Evolutionary conservation across 2,113 vertebrate genomes (phyloP), one percentile per base, ranked within the genome.

Genomic region (Bombycilla garrulus): DNA sequence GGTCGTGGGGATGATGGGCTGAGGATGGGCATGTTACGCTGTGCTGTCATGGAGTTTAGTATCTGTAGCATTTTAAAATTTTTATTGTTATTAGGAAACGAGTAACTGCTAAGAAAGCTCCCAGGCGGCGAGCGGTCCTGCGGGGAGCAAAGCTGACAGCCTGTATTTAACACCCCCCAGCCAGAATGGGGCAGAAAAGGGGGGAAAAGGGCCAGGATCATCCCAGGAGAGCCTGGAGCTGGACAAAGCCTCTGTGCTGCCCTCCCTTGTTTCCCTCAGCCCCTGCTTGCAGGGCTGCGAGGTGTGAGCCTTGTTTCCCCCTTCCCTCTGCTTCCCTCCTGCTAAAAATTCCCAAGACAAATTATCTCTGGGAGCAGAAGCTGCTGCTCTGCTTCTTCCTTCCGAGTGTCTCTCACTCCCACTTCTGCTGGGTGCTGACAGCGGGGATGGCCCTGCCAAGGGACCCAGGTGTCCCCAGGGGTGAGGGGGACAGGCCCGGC

Each of bases 151-250:
- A 73, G 38, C 20, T 6, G 17, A 21, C 12, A 3, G 6, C 11
- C 8, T 2, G 2, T 12, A 6, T 76, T 66, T 17, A 20, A 12
- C n/a, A 12, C 19, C 19, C 5, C 3, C 8, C 45, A 3, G 11
- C 15, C 21, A 18, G 10, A 47, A 2, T 0, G 1, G n/a, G 11
- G 4, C 2, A 2, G 4, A 2, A 6, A 40, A 15, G 5, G 15
- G 24, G 1, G 1, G 0, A 25, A 62, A 35, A 18, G 28, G 17
- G 6, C 5, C 1, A 0, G 19, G 33, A 69, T 50, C 5, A 10
- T 11, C 6, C 36, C 47, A 24, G 56, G 31, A 33, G 26, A 14
- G 3, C 15, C 38, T 5, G 16, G 58, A 54, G 45, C 50, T 20
- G 47, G 31, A 7, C 8, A 35, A 36, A 69, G 22, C 40, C 38